These are phyloP conservation scores for Bombus sylvicola DNA, from an alignment of 1,140 invertebrate genomes.

Conservation along the genomic window DNA sequence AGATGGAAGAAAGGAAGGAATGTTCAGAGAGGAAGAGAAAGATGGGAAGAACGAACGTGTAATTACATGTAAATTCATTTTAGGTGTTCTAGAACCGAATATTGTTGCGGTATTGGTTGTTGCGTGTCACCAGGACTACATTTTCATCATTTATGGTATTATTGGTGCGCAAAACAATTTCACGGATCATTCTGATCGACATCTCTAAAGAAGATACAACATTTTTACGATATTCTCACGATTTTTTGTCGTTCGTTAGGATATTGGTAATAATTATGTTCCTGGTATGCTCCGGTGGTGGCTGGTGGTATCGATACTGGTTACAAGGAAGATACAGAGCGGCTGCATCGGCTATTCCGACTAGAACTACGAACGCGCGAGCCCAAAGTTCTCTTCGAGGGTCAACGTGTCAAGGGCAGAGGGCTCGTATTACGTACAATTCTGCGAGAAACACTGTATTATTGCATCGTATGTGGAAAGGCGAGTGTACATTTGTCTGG, in stretches of 20 bases:
- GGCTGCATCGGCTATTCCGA: conserved; percentile 74
- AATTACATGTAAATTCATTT: conserved; percentile 35
- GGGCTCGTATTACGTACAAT: conserved; percentile 80
- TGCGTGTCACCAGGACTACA: conserved; percentile 82
- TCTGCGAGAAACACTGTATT: conserved; percentile 81
- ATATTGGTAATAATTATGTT: conserved; percentile 83
- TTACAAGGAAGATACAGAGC: conserved; percentile 80
- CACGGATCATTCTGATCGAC: neutral
- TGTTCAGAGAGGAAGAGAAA: too few species aligned
- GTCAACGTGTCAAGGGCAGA: conserved; percentile 76
- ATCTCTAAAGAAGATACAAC: neutral
- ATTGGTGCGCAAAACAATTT: conserved; percentile 72
- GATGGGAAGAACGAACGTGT: neutral
- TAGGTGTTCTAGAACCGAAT: conserved; percentile 82
- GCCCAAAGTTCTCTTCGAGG: conserved; percentile 73
- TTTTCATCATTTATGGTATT: conserved; percentile 84
- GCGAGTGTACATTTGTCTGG: conserved; percentile 54
- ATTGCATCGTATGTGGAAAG: conserved; percentile 82
- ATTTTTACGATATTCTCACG: neutral
- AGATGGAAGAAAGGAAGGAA: neutral
- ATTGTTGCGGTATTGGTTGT: conserved; percentile 83
- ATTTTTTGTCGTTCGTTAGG: conserved; percentile 68
- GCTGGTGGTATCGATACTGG: conserved; percentile 84
- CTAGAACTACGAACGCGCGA: conserved; percentile 73
- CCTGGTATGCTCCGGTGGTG: conserved; percentile 82